phyloP scores from a whole-genome alignment of 1,140 invertebrate species.

The Ectropis grisescens region DNA sequence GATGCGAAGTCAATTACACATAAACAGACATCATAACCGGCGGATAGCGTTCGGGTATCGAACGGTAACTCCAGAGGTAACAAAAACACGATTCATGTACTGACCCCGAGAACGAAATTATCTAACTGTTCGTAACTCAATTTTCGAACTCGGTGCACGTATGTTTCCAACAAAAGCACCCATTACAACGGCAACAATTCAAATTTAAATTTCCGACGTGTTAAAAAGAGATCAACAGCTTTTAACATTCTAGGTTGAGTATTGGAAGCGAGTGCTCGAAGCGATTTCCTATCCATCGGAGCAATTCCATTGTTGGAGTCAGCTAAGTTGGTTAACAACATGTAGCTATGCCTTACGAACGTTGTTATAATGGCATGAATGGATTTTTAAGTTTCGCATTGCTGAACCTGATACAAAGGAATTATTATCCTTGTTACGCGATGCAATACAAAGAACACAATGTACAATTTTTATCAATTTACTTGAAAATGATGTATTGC shows the following conservation, averaged over 20 bases:
- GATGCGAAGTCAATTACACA: conserved; percentile 18
- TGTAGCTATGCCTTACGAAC: not conserved
- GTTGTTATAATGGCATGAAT: conserved; percentile 3
- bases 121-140: conserved; percentile 35
- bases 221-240: conserved; percentile 16
- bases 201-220: not conserved
- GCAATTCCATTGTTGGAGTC: not conserved
- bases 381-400: conserved; percentile 14
- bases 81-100: conserved; percentile 28
- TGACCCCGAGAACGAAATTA: conserved; percentile 29
- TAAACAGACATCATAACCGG: conserved; percentile 15
- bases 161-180: conserved; percentile 22
- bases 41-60: conserved; percentile 6
- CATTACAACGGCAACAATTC: conserved; percentile 11
- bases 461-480: conserved; percentile 9
- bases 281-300: too few relatives aligned
- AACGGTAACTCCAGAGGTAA: conserved; percentile 22
- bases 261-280: too few relatives aligned
- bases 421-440: conserved; percentile 12
- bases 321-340: not conserved
- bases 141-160: conserved; percentile 25
- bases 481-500: conserved; percentile 3
- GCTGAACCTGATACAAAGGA: conserved; percentile 18
- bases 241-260: conserved; percentile 18
- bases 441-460: conserved; percentile 14